Conservation (phyloP, 2,888 invertebrate genomes). For the Nematopogon swammerdamellus region DNA sequence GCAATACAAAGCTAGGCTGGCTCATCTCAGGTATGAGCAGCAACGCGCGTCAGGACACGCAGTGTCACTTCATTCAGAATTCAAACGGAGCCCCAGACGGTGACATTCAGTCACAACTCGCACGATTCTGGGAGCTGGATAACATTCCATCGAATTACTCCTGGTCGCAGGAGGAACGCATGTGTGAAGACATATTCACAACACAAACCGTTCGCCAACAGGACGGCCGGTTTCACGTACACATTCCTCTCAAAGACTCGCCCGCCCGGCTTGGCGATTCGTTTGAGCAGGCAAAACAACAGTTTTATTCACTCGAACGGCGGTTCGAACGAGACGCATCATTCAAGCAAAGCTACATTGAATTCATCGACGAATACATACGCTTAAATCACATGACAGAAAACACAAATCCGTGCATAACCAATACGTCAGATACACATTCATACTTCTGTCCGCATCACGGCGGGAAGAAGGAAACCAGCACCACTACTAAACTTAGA, state of each 20-base stretch:
- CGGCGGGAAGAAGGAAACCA: conserved; percentile 8
- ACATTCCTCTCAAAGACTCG: conserved; percentile 7
- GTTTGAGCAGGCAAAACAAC: conserved; percentile 6
- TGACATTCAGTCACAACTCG: conserved; percentile 2
- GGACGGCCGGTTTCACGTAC: conserved; percentile 11
- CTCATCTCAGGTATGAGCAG: conserved; percentile 8
- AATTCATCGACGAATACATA: conserved; percentile 10
- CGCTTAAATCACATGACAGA: conserved; percentile 9
- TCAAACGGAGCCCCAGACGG: too few species aligned
- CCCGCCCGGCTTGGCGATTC: neutral
- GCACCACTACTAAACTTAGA: conserved; percentile 13
- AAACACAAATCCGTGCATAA: conserved; percentile 2
- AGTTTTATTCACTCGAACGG: conserved; percentile 4
- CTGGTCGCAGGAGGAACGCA: conserved; percentile 7
- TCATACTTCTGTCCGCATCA: conserved; percentile 13
- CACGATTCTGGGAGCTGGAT: conserved; percentile 11
- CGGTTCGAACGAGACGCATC: conserved; percentile 5
- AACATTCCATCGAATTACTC: conserved; percentile 6
- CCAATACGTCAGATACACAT: neutral
- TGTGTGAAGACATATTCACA: conserved; percentile 10
- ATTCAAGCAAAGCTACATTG: conserved; percentile 5
- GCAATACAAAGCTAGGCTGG: conserved; percentile 6
- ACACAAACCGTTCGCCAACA: conserved; percentile 7
- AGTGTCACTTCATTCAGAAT: conserved; percentile 5
- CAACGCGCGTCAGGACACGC: neutral